phyloP scores from a whole-genome alignment of 2,113 vertebrate species.

The Caranx ignobilis region DNA sequence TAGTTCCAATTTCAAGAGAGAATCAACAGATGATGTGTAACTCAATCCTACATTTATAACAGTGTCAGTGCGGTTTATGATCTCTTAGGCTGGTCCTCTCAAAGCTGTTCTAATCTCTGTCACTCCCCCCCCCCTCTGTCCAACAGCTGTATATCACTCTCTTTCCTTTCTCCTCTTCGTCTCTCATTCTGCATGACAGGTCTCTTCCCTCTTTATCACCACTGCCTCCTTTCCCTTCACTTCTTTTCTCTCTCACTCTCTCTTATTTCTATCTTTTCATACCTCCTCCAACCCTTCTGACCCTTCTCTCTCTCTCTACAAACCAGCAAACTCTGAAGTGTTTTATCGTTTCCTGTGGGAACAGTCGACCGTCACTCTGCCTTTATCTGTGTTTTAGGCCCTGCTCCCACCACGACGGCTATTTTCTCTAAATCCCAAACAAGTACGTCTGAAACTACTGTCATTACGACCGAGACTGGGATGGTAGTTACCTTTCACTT shows the following conservation, averaged over 20 bases:
- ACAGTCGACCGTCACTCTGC: slow-evolving; percentile 6
- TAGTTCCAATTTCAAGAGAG: background rate
- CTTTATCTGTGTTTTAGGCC: slow-evolving; percentile 30
- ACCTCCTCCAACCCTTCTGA: slow-evolving; percentile 5
- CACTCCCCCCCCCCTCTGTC: slow-evolving; percentile 15
- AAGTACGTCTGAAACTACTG: slow-evolving; percentile 28
- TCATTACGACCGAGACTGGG: slow-evolving; percentile 15
- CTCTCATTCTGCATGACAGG: background rate
- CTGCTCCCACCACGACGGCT: background rate
- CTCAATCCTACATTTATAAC: background rate
- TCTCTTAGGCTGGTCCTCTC: background rate
- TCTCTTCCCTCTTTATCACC: background rate
- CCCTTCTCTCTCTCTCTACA: background rate
- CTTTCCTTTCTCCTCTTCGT: background rate
- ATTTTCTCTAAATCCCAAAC: slow-evolving; percentile 28
- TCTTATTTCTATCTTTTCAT: slow-evolving; percentile 9
- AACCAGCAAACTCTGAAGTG: slow-evolving; percentile 12
- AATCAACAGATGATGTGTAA: background rate
- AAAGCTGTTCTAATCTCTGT: background rate
- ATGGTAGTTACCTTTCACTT: slow-evolving; percentile 14
- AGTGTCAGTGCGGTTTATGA: background rate
- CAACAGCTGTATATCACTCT: slow-evolving; percentile 47
- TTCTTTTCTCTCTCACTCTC: background rate
- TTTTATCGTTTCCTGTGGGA: slow-evolving; percentile 21
- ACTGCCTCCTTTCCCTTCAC: background rate